Conservation (phyloP, 2,113 vertebrate genomes). For the Pimephales promelas region DNA sequence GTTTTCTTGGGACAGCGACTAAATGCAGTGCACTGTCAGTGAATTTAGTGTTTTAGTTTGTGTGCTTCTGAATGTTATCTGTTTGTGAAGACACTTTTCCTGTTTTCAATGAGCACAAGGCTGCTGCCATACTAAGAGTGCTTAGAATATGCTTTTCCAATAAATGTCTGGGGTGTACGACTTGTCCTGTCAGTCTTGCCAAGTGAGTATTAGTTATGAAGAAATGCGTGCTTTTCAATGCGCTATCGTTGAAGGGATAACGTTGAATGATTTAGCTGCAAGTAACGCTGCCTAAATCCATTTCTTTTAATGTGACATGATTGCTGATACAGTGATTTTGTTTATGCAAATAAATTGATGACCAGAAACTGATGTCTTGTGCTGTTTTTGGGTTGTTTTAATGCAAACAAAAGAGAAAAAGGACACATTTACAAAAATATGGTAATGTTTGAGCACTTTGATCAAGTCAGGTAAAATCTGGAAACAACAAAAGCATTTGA, state of each 20-base stretch:
- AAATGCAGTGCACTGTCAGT: constrained; percentile 74
- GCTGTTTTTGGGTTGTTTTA: constrained; percentile 16
- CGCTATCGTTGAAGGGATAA: constrained; percentile 42
- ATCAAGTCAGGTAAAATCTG: background rate
- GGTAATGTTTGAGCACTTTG: background rate
- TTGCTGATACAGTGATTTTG: constrained; percentile 73
- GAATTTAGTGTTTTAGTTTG: constrained; percentile 70
- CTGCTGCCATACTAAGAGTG: constrained; percentile 67
- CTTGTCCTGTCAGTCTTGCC: constrained; percentile 60
- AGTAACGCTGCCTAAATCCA: constrained; percentile 71
- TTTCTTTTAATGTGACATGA: constrained; percentile 71
- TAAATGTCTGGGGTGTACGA: constrained; percentile 35
- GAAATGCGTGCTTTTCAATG: constrained; percentile 61
- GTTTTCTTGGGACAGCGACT: constrained; percentile 16
- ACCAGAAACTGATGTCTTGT: constrained; percentile 50
- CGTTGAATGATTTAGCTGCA: constrained; percentile 41
- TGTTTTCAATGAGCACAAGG: constrained; percentile 72
- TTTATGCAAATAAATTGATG: constrained; percentile 81
- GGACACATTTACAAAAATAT: background rate
- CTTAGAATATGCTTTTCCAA: constrained; percentile 70
- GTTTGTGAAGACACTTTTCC: constrained; percentile 51
- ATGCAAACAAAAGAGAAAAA: background rate
- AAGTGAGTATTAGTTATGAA: constrained; percentile 58
- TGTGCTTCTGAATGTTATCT: constrained; percentile 56
- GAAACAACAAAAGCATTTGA: background rate